phyloP scores from a whole-genome alignment of 1,140 invertebrate genomes.

The Pseudachorutes palmiensis region DNA sequence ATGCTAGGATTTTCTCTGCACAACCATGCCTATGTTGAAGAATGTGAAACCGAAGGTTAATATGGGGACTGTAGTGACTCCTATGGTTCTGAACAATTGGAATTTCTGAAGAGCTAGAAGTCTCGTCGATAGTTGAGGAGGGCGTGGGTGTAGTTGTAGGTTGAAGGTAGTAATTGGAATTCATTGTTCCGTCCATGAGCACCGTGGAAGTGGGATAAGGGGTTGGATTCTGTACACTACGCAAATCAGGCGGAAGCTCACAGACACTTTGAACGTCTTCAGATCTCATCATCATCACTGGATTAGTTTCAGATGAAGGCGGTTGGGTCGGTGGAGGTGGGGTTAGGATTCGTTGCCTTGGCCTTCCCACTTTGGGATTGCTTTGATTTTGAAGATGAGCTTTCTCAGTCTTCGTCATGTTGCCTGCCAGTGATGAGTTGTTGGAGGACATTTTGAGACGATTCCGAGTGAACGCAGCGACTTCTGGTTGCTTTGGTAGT shows the following conservation, averaged over 20 bases:
- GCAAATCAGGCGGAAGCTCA: conserved; percentile 5
- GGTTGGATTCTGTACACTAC: not conserved
- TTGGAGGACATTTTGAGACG: not conserved
- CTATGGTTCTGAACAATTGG: not conserved
- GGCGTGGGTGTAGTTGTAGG: not conserved
- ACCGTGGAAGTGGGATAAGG: not conserved
- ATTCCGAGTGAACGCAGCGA: not conserved
- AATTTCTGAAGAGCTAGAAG: too few relatives aligned
- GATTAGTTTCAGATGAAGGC: not conserved
- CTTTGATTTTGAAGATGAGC: not conserved
- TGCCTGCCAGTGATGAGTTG: not conserved
- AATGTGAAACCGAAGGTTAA: not conserved
- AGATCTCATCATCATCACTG: not conserved
- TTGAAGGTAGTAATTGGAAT: not conserved
- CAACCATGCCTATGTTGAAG: conserved; percentile 49
- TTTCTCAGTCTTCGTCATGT: not conserved
- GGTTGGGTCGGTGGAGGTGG: not conserved
- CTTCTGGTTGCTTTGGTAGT: not conserved
- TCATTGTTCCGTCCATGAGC: not conserved
- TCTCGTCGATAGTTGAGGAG: not conserved
- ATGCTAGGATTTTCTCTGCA: conserved; percentile 57
- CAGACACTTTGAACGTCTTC: not conserved
- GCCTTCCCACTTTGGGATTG: not conserved
- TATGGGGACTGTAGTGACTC: not conserved
- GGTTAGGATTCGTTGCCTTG: not conserved